phyloP scores from a whole-genome alignment of 2,888 invertebrate species.

The Latrodectus elegans region DNA sequence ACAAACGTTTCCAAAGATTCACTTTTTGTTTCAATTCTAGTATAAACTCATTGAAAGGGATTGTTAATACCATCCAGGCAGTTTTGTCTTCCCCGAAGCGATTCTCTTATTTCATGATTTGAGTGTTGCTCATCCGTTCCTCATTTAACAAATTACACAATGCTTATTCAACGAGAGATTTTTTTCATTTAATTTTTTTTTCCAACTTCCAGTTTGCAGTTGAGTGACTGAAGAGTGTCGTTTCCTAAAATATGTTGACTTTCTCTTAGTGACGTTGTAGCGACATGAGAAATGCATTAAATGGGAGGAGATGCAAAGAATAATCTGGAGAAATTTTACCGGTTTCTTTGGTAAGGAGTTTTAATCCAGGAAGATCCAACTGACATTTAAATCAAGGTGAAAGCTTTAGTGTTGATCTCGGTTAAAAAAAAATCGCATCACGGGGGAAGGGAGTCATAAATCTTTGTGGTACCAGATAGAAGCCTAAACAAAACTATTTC shows the following conservation, averaged over 20 bases:
- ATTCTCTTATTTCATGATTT: no score
- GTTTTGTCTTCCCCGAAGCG: no score
- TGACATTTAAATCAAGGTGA: no score
- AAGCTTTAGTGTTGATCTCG: no score
- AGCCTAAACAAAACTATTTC: no score
- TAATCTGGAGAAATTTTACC: slow-evolving; percentile 1
- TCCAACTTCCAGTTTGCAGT: neutral
- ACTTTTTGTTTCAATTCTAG: no score
- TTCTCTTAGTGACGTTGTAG: slow-evolving; percentile 4
- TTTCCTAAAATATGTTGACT: slow-evolving; percentile 13
- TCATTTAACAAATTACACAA: slow-evolving; percentile 21
- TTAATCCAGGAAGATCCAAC: neutral
- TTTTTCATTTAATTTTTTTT: slow-evolving; percentile 5
- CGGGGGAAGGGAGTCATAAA: no score
- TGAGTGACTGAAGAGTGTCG: neutral
- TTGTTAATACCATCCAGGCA: no score
- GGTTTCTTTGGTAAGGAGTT: neutral
- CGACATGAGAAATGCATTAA: slow-evolving; percentile 38
- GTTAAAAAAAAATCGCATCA: no score
- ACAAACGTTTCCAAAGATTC: no score
- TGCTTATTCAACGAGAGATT: neutral
- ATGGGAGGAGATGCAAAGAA: neutral
- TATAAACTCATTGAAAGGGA: no score
- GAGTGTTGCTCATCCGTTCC: slow-evolving; percentile 13
- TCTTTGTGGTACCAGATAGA: no score